Evolutionary conservation across 2,888 invertebrate species (phyloP).

Genomic region (Melanophora roralis): DNA sequence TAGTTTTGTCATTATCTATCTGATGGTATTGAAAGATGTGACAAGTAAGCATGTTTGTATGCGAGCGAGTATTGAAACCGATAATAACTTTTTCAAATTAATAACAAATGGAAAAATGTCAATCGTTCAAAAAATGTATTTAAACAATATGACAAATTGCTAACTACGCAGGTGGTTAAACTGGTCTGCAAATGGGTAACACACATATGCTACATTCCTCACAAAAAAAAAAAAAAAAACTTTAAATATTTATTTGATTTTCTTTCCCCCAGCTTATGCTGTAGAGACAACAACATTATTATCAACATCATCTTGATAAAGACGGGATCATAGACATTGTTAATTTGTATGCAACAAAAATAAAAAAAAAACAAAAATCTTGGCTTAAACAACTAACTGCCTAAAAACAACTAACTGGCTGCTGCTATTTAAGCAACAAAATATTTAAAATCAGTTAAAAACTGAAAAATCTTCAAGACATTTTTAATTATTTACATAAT

Average conservation of each 20-base stretch:
- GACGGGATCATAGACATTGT: background rate
- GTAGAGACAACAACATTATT: constrained; percentile 22
- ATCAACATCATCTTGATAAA: background rate
- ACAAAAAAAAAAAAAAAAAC: constrained; percentile 16
- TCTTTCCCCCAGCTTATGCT: constrained; percentile 37
- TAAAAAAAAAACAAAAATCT: background rate
- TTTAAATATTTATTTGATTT: background rate
- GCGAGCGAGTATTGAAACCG: constrained; percentile 3
- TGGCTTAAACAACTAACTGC: constrained; percentile 4
- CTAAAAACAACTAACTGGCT: background rate
- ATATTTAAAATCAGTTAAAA: background rate
- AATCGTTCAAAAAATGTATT: constrained; percentile 70
- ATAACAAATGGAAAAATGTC: constrained; percentile 67
- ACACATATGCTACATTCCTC: background rate
- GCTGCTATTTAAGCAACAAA: background rate
- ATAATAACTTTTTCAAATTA: constrained; percentile 50
- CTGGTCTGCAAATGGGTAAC: constrained; percentile 55
- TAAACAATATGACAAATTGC: constrained; percentile 76
- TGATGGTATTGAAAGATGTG: background rate
- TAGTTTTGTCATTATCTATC: background rate
- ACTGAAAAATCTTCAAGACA: constrained; percentile 33
- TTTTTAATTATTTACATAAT: constrained; percentile 62
- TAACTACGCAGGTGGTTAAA: constrained; percentile 64
- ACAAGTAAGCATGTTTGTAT: background rate
- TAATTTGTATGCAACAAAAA: constrained; percentile 4